Conservation (phyloP, 2,888 invertebrate genomes). For the Lycocerus yunnanus region DNA sequence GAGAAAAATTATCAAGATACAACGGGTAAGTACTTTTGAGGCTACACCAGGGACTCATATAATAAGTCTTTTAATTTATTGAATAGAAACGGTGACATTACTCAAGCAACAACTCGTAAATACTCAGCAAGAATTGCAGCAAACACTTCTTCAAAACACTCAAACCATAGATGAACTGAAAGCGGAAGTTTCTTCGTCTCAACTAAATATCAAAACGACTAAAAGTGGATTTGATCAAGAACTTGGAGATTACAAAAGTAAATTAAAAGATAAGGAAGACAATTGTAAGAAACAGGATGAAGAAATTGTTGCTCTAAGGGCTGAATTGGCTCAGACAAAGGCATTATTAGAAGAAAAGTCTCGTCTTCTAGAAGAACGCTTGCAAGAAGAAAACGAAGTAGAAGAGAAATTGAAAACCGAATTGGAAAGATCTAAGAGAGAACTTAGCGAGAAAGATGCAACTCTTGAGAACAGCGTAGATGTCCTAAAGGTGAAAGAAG, state of each 20-base stretch:
- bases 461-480: slow-evolving; percentile 61
- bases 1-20: not conserved
- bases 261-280: not conserved
- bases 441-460: slow-evolving; percentile 60
- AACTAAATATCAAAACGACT: not conserved
- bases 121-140: slow-evolving; percentile 28
- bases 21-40: not conserved
- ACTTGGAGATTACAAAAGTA: slow-evolving; percentile 16
- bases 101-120: slow-evolving; percentile 36
- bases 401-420: slow-evolving; percentile 45
- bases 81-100: slow-evolving; percentile 1
- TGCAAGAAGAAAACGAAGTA: slow-evolving; percentile 30
- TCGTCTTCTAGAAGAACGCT: slow-evolving; percentile 35
- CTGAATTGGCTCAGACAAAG: slow-evolving; percentile 27
- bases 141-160: slow-evolving; percentile 18
- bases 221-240: slow-evolving; percentile 13
- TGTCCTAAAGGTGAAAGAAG: slow-evolving; percentile 47
- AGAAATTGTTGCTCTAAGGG: slow-evolving; percentile 21
- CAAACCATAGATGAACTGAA: slow-evolving; percentile 1
- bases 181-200: not conserved
- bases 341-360: slow-evolving; percentile 39
- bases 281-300: slow-evolving; percentile 16
- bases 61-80: not conserved
- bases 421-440: slow-evolving; percentile 48
- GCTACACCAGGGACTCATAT: not conserved